Conservation (phyloP, 2,797 vertebrate genomes). For the Epinephelus malabaricus region DNA sequence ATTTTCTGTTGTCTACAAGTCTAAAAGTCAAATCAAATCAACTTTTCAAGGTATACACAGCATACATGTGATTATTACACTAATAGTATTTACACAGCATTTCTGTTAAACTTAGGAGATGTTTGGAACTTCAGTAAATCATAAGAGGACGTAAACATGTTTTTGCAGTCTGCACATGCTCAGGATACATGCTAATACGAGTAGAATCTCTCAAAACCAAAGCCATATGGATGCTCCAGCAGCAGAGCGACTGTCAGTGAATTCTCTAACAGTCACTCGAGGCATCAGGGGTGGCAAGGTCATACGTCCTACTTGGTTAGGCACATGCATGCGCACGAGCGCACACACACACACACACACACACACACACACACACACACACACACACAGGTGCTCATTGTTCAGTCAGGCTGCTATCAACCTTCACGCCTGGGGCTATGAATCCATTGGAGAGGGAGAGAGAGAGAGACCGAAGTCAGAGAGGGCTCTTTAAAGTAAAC, state of each 20-base stretch:
- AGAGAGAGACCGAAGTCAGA: constrained; percentile 60
- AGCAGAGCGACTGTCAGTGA: constrained; percentile 39
- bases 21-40: neutral
- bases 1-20: neutral
- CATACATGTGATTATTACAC: constrained; percentile 10
- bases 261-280: constrained; percentile 54
- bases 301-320: constrained; percentile 71
- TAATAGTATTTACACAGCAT: neutral
- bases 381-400: constrained; percentile 84
- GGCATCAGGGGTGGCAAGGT: constrained; percentile 76
- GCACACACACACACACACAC: constrained; percentile 74
- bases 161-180: constrained; percentile 12
- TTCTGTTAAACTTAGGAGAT: constrained; percentile 5
- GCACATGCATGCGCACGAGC: constrained; percentile 48
- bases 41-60: neutral
- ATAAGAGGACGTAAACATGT: constrained; percentile 3
- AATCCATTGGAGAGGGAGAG: constrained; percentile 83
- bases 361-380: constrained; percentile 63
- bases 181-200: constrained; percentile 19
- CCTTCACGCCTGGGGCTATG: constrained; percentile 87
- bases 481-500: constrained; percentile 89
- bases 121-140: constrained; percentile 8
- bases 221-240: constrained; percentile 31
- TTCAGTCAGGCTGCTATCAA: constrained; percentile 88
- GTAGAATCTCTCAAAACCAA: constrained; percentile 33